Evolutionary conservation across 1,140 invertebrate species (phyloP).

Genomic region (Heliconius melpomene): DNA sequence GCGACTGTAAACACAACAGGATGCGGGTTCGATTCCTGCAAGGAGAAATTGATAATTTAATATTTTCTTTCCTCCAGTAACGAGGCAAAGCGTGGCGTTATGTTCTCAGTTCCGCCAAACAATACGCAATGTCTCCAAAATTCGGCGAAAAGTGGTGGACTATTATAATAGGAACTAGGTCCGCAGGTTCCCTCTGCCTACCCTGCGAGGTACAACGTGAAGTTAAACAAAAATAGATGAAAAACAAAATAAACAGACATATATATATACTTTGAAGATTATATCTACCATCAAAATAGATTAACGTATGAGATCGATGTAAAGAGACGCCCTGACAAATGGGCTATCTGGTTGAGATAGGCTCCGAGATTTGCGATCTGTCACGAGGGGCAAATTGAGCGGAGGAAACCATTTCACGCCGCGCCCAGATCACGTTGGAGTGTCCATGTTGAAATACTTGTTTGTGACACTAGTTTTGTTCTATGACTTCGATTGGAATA

Average conservation of each 20-base stretch:
- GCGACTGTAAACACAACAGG: too few species aligned
- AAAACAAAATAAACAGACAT: background rate
- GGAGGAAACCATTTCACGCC: background rate
- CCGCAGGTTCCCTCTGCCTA: too few species aligned
- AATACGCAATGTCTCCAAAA: too few species aligned
- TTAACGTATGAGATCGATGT: background rate
- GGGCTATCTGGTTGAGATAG: background rate
- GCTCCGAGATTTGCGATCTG: slow-evolving; percentile 8
- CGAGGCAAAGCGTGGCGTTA: too few species aligned
- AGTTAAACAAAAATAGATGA: too few species aligned
- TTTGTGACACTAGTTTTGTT: background rate
- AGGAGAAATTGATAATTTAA: too few species aligned
- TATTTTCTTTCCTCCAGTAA: too few species aligned
- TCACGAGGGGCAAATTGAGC: slow-evolving; percentile 3
- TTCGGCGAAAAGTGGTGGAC: too few species aligned
- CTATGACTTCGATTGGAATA: background rate
- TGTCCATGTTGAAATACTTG: background rate
- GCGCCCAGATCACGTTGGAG: background rate
- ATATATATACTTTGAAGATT: background rate
- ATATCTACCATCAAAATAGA: background rate
- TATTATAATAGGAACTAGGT: too few species aligned
- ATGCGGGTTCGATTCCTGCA: too few species aligned
- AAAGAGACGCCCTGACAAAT: background rate
- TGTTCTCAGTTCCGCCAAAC: too few species aligned
- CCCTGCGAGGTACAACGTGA: too few species aligned